Evolutionary conservation across 2,797 vertebrate genomes (phyloP), one percentile per base, ranked within the genome.

Genomic region (Betta splendens): DNA sequence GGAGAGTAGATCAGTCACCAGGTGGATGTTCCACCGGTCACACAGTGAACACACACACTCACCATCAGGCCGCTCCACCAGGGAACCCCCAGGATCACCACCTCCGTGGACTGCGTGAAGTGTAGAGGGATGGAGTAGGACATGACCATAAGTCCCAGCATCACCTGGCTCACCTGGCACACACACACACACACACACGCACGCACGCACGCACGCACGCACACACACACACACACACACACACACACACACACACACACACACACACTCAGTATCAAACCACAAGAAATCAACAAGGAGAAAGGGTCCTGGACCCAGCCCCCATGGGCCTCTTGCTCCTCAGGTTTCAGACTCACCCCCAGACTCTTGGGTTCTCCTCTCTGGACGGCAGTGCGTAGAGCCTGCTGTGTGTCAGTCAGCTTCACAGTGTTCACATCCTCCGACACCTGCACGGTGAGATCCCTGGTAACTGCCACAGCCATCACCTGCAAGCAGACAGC

Each of bases 51-150:
- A 64, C 3, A 47, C 18, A 50, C 13, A 56, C 73, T 89, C 65
- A 92, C 92, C 58, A 47, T 61, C 33, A 89, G 12, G 21, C 89
- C 85, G 3, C 87, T 91, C 91, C 92, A 92, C 89, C 89, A 92
- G 0, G 91, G 89, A 16, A 92, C 89, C 1, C 89, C 88, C n/a
- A 86, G 42, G 8, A 0, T 32, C 12, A 92, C 23, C 11, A 90
- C 81, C 32, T 89, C 77, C 11, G 91, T 90, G 28, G 52, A 0
- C 6, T 87, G 57, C 5, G 57, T 44, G 25, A 58, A 50, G 54
- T 80, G 80, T 4, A 93, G 80, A 49, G 92, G 90, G 17, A 91
- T 66, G 18, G 91, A 89, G 72, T 92, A 91, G 25, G 70, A 78
- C 22, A 92, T 86, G 58, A 92, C 69, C 77, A 92, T 63, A 28